Evolutionary conservation across 2,888 invertebrate genomes (phyloP), one percentile per base, ranked within the genome.

Genomic region (Exephanes ischioxanthus): DNA sequence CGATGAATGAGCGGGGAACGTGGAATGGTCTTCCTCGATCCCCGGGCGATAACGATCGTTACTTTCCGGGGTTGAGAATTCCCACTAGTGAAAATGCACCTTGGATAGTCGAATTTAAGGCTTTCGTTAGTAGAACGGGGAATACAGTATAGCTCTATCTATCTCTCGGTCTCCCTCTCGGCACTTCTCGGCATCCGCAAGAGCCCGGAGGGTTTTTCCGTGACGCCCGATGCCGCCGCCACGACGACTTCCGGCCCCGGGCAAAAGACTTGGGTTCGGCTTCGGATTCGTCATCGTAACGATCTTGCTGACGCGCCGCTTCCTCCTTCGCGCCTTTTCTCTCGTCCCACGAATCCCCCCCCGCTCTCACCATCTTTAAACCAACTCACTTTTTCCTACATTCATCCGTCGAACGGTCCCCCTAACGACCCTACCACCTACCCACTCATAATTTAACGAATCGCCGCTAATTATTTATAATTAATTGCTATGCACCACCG

Each of bases 231-330:
- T 79, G 88, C 89, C 89, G 90, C 88, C 89, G 85, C 81, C 80
- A 75, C 82, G 85, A 80, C 87, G 89, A 90, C 90, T 92, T 92
- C 92, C 92, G 92, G 89, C 86, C 89, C 63, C 83, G 77, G 71
- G 81, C 84, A 83, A 87, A 80, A 89, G 81, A 79, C 88, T 75
- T 68, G 72, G 78, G 73, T 63, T 84, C 84, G 83, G 68, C 72
- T 88, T 71, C 77, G 86, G 88, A 92, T 92, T 89, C 93, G 92
- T 94, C 93, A 93, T 88, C 90, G 88, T 93, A 94, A 94, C 93
- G 94, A 94, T 92, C 93, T 93, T 89, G 92, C 91, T 92, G 94
- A 94, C 93, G 92, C 92, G 91, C 86, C 87, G 91, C 91, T 93
- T 93, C 93, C 92, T 92, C 85, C 89, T 72, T 80, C 80, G 83